These are phyloP conservation scores for Cercopithecus mona DNA, from an alignment of 2,113 vertebrate species.

Conservation along the genomic window DNA sequence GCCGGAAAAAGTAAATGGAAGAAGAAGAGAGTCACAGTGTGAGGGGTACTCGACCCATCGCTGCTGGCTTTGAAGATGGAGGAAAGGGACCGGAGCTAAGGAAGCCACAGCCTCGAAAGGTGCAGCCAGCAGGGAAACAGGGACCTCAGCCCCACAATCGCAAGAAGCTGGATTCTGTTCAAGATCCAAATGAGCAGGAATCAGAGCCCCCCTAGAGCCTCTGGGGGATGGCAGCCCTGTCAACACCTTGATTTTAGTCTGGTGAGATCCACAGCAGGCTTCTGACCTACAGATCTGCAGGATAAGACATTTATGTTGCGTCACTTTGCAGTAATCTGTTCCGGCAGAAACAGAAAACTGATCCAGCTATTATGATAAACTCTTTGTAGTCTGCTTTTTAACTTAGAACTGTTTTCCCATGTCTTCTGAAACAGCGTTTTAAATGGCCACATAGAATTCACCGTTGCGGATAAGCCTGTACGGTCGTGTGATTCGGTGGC, in stretches of 20 bases:
- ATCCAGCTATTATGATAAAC: neutral
- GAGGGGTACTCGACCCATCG: neutral
- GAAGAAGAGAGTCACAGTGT: neutral
- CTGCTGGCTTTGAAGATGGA: neutral
- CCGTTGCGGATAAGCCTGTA: neutral
- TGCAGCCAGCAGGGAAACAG: neutral
- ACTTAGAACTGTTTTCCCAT: neutral
- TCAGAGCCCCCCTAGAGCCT: neutral
- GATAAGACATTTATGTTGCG: neutral
- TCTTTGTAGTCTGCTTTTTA: neutral
- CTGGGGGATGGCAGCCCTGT: neutral
- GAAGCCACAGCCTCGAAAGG: neutral
- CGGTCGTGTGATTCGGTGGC: neutral
- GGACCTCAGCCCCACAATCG: rapidly evolving
- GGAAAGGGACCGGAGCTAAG: neutral
- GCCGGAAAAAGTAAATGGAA: no score
- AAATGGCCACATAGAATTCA: neutral
- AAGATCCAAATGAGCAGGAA: neutral
- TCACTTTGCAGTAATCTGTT: neutral
- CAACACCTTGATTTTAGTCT: neutral
- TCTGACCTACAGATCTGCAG: neutral
- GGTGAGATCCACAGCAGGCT: neutral
- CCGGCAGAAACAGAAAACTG: neutral
- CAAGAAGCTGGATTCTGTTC: neutral
- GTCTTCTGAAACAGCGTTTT: neutral